Conservation (phyloP, 2,888 invertebrate species). For the Limulus polyphemus region DNA sequence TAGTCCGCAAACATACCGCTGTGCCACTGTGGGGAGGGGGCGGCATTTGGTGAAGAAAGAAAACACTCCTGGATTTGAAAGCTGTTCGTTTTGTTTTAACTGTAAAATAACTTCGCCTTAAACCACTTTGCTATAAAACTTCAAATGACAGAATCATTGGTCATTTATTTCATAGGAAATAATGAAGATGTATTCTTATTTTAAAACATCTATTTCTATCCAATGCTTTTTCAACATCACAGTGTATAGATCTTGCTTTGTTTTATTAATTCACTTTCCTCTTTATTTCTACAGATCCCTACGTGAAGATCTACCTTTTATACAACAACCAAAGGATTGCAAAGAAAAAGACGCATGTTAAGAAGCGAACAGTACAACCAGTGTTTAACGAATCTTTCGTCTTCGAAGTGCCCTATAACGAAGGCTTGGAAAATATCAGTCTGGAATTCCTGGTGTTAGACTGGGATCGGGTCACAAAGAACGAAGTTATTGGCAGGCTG, state of each 20-base stretch:
- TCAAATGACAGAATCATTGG: too few species aligned
- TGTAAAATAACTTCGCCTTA: too few species aligned
- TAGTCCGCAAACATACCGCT: too few species aligned
- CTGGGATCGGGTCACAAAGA: conserved; percentile 97
- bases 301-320: conserved; percentile 90
- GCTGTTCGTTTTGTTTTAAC: too few species aligned
- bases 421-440: conserved; percentile 65
- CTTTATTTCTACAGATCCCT: conserved; percentile 57
- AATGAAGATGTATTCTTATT: too few species aligned
- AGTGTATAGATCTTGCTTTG: not conserved
- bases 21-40: too few species aligned
- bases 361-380: conserved; percentile 92
- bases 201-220: too few species aligned
- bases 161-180: too few species aligned
- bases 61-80: too few species aligned
- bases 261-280: not conserved
- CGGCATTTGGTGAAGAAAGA: too few species aligned
- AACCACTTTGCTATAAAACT: too few species aligned
- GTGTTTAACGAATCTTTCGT: conserved; percentile 99
- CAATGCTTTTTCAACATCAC: not conserved
- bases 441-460: conserved; percentile 81
- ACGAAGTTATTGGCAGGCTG: conserved; percentile 93
- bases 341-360: conserved; percentile 98
- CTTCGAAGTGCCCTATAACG: conserved; percentile 79
- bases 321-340: conserved; percentile 96